phyloP scores from a whole-genome alignment of 2,113 vertebrate genomes.

The Capricornis sumatraensis region DNA sequence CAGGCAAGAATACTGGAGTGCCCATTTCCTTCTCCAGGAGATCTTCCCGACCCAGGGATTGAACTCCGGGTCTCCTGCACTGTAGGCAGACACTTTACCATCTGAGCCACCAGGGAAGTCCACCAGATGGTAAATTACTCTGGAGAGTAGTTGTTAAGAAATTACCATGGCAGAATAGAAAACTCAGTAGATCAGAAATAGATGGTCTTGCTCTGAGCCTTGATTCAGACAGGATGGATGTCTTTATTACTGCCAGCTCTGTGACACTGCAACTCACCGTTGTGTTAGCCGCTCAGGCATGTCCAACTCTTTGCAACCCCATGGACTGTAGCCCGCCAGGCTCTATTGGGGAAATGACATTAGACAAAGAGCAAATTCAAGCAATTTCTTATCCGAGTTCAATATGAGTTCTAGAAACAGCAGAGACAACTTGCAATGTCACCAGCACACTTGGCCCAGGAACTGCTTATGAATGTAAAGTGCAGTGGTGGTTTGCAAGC shows the following conservation, averaged over 20 bases:
- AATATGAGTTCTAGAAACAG: not conserved
- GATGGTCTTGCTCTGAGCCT: not conserved
- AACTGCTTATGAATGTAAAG: not conserved
- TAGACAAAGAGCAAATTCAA: not conserved
- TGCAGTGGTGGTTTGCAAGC: not conserved
- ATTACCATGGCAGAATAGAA: not conserved
- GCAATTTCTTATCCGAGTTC: not conserved
- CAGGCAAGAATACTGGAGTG: too few relatives aligned
- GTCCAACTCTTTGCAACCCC: not conserved
- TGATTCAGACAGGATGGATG: accelerated
- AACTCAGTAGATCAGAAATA: not conserved
- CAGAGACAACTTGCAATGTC: not conserved
- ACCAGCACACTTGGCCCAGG: not conserved
- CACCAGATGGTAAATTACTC: not conserved
- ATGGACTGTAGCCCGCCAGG: not conserved
- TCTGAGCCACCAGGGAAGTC: too few relatives aligned
- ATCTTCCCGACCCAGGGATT: too few relatives aligned
- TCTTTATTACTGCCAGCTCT: not conserved
- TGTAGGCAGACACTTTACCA: too few relatives aligned
- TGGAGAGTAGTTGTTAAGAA: not conserved
- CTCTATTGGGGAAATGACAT: not conserved
- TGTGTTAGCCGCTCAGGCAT: not conserved
- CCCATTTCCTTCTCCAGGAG: too few relatives aligned
- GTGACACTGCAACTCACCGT: not conserved
- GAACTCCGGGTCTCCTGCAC: accelerated